Base-by-base conservation (phyloP, 2,113 vertebrate species). In the Rhizomys pruinosus region DNA sequence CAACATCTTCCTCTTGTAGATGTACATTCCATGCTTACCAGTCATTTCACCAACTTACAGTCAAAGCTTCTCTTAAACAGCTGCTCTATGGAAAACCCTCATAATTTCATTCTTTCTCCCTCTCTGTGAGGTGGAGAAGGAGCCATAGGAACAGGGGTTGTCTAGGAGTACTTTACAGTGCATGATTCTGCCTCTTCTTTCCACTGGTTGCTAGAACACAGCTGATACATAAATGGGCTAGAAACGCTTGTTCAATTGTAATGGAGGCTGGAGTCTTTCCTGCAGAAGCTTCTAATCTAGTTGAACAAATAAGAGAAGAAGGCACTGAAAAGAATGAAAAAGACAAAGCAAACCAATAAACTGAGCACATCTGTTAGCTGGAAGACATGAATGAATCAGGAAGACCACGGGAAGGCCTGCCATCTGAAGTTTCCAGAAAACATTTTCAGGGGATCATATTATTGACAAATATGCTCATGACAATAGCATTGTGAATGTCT, bases 221-320 rank as follows among this genome's bases (percentile, higher is more conserved):
- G 42, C 57, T 93, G 25, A 34, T 34, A 55, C 42, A 42, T n/a
- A 57, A 84, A 81, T 13, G 44, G 34, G 23, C 17, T 55, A 84
- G 74, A 27, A 39, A 82, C 59, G 5, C 59, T 86, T 66, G 34
- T 37, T 77, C 39, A 34, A 34, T 34, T 91, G 47, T 39, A 0
- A 74, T 76, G 42, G 37, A 79, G 3, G 8, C 7, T 37, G 89
- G 2, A 13, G 20, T 39, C 7, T 84, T 93, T 79, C 19, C 37
- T 82, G 17, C 66, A 39, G 64, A 72, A 89, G 34, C 29, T 68
- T 84, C 64, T 7, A 79, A 23, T 39, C 11, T 59, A 23, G 34
- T 74, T 89, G 32, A 3, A 2, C 76, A 59, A 80, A 55, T n/a
- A 88, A 89, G 80, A 77, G 23, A 88, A 92, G 84, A 72, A 94